Evolutionary conservation across 1,140 invertebrate species (phyloP).

Genomic region (Zaprionus taronus): DNA sequence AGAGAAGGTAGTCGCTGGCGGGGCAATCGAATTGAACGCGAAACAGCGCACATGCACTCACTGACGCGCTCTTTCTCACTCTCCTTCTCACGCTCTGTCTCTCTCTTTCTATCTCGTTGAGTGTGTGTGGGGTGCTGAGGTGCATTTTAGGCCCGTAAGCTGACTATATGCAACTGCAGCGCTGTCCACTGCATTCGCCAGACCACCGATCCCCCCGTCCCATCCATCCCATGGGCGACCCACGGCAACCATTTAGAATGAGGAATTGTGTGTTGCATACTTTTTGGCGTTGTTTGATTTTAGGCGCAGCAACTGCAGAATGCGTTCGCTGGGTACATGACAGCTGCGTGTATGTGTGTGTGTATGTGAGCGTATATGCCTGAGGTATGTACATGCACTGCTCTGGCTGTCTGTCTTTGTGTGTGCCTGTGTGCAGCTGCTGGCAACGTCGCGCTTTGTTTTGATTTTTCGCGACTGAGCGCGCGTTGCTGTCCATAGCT

Average conservation of each 20-base stretch:
- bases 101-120: background rate
- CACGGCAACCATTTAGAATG: constrained; percentile 3
- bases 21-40: constrained; percentile 58
- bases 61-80: background rate
- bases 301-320: constrained; percentile 73
- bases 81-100: background rate
- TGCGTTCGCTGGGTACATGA: constrained; percentile 70
- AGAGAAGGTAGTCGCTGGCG: constrained; percentile 22
- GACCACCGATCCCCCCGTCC: background rate
- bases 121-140: constrained; percentile 30
- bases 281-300: constrained; percentile 79
- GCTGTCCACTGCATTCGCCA: constrained; percentile 3
- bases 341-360: constrained; percentile 15
- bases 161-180: constrained; percentile 38
- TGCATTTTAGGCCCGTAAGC: constrained; percentile 56
- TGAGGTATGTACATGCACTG: constrained; percentile 39
- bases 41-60: constrained; percentile 48
- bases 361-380: constrained; percentile 33
- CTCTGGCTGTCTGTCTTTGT: constrained; percentile 15
- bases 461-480: constrained; percentile 83
- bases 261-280: constrained; percentile 63
- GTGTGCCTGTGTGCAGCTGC: constrained; percentile 20
- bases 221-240: background rate
- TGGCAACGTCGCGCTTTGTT: constrained; percentile 77
- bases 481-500: constrained; percentile 61